Evolutionary conservation across 2,888 invertebrate species (phyloP).

Genomic region (Bugulina stolonifera): DNA sequence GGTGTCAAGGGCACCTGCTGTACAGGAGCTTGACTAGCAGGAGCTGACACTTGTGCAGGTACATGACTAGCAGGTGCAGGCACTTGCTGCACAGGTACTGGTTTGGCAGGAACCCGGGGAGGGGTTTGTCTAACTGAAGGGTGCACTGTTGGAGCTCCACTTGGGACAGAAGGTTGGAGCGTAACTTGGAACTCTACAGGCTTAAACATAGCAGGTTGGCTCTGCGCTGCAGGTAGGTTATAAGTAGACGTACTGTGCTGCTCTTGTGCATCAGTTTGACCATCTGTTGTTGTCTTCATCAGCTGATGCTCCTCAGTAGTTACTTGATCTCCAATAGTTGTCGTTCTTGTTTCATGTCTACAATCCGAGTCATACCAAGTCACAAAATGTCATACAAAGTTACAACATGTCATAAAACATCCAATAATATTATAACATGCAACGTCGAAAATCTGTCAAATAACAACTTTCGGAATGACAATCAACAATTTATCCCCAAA

Average conservation of each 20-base stretch:
- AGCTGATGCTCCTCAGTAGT: slow-evolving; percentile 8
- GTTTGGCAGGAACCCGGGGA: slow-evolving; percentile 58
- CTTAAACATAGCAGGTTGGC: background rate
- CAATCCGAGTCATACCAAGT: too few relatives aligned
- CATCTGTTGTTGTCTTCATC: slow-evolving; percentile 19
- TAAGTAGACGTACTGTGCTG: background rate
- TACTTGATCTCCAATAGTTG: background rate
- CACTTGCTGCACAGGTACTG: slow-evolving; percentile 25
- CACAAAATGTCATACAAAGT: too few relatives aligned
- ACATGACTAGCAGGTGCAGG: background rate
- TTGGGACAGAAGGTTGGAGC: slow-evolving; percentile 49
- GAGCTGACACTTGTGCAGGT: background rate
- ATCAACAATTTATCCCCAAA: too few relatives aligned
- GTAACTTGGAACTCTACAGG: slow-evolving; percentile 9
- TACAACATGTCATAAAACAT: too few relatives aligned
- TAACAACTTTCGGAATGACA: too few relatives aligned
- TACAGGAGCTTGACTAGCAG: background rate
- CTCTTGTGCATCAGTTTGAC: slow-evolving; percentile 1
- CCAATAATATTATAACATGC: too few relatives aligned
- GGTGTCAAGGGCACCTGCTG: background rate
- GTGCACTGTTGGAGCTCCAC: slow-evolving; percentile 44
- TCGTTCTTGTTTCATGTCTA: slow-evolving; percentile 18
- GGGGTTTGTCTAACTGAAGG: slow-evolving; percentile 54
- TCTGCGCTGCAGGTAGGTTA: background rate
- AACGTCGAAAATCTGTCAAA: too few relatives aligned